phyloP scores from a whole-genome alignment of 2,888 invertebrate genomes.

The Alloplasta piceator region DNA sequence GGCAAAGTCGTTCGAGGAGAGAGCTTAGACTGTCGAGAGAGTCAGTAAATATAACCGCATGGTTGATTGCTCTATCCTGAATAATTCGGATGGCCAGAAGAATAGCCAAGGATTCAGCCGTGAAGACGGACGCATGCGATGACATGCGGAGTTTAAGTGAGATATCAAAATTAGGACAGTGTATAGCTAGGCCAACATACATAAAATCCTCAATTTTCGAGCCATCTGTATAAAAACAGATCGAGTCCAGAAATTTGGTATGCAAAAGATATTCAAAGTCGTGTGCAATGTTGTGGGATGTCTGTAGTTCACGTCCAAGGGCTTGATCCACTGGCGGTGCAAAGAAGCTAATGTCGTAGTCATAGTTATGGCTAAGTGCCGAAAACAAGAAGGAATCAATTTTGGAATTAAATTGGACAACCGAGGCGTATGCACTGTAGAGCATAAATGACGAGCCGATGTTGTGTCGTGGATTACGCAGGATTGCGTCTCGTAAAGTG shows the following conservation, averaged over 20 bases:
- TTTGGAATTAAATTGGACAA: not conserved
- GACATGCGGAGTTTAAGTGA: not conserved
- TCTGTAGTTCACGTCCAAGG: not conserved
- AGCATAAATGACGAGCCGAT: not conserved
- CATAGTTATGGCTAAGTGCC: not conserved
- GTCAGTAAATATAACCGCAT: constrained; percentile 24
- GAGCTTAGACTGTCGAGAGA: not conserved
- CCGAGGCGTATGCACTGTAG: not conserved
- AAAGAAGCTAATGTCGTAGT: not conserved
- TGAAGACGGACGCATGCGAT: constrained; percentile 16
- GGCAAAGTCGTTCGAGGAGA: not conserved
- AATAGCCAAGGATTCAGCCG: constrained; percentile 36
- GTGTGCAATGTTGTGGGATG: not conserved
- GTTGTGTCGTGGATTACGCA: not conserved
- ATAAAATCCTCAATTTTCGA: not conserved
- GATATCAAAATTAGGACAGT: not conserved
- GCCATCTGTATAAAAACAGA: constrained; percentile 13
- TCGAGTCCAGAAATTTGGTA: not conserved
- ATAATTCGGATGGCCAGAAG: constrained; percentile 15
- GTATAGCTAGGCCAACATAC: not conserved
- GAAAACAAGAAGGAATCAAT: not conserved
- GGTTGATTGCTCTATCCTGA: not conserved
- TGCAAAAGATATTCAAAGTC: not conserved
- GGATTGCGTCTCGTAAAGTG: not conserved
- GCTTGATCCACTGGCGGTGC: not conserved